These are phyloP conservation scores for Lacanobia wlatinum DNA, from an alignment of 2,888 invertebrate species.

Conservation along the genomic window DNA sequence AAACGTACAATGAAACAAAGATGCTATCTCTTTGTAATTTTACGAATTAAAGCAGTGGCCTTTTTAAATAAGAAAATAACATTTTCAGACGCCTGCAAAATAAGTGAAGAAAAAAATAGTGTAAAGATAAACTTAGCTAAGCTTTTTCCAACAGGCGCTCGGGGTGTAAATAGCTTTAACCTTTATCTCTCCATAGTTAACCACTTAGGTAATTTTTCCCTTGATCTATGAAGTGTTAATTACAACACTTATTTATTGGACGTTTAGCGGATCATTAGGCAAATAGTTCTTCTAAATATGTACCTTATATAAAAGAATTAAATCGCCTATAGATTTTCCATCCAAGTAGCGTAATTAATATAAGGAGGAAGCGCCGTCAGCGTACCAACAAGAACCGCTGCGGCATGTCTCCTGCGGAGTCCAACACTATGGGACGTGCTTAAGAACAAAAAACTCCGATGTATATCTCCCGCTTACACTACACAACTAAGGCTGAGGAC, in stretches of 20 bases:
- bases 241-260: neutral
- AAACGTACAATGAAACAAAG: too few relatives aligned
- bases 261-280: neutral
- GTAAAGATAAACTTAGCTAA: constrained; percentile 18
- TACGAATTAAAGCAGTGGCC: neutral
- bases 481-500: too few relatives aligned
- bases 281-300: constrained; percentile 6
- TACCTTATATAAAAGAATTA: too few relatives aligned
- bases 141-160: constrained; percentile 13
- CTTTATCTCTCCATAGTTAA: constrained; percentile 2
- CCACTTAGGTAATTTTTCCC: constrained; percentile 1
- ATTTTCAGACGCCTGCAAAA: neutral
- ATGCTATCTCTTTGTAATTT: too few relatives aligned
- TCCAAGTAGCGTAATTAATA: too few relatives aligned
- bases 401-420: too few relatives aligned
- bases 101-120: neutral
- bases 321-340: neutral
- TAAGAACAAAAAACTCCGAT: too few relatives aligned
- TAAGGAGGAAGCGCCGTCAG: too few relatives aligned
- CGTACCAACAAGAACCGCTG: too few relatives aligned
- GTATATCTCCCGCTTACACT: too few relatives aligned
- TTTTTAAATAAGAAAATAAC: neutral
- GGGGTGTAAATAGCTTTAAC: neutral
- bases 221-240: constrained; percentile 18
- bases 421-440: too few relatives aligned